These are phyloP conservation scores for Hylyphantes graminicola DNA, from an alignment of 1,140 invertebrate genomes.

Conservation along the genomic window DNA sequence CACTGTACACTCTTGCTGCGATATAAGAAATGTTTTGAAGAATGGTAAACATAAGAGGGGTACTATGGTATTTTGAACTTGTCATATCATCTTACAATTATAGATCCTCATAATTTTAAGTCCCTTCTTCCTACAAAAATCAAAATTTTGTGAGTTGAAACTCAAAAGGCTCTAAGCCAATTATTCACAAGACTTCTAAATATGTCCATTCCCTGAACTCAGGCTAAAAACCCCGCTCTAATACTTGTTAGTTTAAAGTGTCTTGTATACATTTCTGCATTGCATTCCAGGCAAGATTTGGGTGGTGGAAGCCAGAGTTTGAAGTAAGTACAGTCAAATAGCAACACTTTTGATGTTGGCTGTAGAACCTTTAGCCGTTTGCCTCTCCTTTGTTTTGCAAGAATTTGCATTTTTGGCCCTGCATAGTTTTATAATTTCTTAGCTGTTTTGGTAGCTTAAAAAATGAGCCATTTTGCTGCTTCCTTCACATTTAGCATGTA, in stretches of 20 bases:
- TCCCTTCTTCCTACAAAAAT: no score
- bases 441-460: conserved; percentile 32
- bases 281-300: conserved; percentile 59
- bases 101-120: no score
- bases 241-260: background rate
- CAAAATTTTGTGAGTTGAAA: no score
- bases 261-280: conserved; percentile 53
- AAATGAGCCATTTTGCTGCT: conserved; percentile 24
- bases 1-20: no score
- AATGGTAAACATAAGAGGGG: no score
- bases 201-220: no score
- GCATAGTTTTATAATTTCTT: conserved; percentile 18
- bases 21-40: no score
- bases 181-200: no score
- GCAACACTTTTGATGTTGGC: conserved; percentile 45
- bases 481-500: conserved; percentile 50
- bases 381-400: conserved; percentile 11
- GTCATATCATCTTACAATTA: no score
- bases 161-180: no score
- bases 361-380: conserved; percentile 28
- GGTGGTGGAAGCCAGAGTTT: conserved; percentile 60
- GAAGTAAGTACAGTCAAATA: conserved; percentile 52
- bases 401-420: conserved; percentile 25
- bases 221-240: no score
- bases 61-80: no score